These are phyloP conservation scores for Strix aluco DNA, from an alignment of 2,113 vertebrate species.

Conservation along the genomic window DNA sequence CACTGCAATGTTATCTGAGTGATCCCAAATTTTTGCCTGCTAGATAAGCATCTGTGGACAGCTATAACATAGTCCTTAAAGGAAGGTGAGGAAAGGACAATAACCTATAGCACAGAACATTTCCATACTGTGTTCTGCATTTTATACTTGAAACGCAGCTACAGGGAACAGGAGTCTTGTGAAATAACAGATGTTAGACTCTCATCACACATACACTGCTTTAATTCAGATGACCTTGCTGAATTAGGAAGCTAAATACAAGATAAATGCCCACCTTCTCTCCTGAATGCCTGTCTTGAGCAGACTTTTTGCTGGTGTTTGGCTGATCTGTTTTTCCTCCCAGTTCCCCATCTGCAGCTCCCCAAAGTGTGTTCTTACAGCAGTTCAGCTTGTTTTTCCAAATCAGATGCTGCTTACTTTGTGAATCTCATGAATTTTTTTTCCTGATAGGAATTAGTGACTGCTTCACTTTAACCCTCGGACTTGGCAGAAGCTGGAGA, in stretches of 20 bases:
- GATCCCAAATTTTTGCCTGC: not conserved
- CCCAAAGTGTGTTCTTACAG: not conserved
- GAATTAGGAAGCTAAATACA: not conserved
- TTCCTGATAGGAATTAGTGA: not conserved
- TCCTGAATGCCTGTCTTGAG: not conserved
- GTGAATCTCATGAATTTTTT: not conserved
- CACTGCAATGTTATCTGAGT: not conserved
- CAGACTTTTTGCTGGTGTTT: not conserved
- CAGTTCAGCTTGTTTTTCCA: not conserved
- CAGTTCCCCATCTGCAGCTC: not conserved
- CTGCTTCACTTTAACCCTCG: not conserved
- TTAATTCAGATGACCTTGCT: not conserved
- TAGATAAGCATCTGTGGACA: not conserved
- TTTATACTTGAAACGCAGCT: not conserved
- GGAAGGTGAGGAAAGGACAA: not conserved
- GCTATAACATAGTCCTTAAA: not conserved
- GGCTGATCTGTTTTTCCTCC: not conserved
- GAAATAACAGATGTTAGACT: not conserved
- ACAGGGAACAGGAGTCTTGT: not conserved
- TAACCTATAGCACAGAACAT: not conserved
- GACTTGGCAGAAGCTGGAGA: not conserved
- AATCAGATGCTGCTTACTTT: not conserved
- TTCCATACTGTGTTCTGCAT: not conserved
- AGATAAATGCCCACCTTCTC: not conserved
- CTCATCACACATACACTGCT: not conserved